A percentile compares a stretch with the other conserved stretches of the same genome.
Conservation (phyloP, 2,113 vertebrate species). For the Hymenochirus boettgeri region DNA sequence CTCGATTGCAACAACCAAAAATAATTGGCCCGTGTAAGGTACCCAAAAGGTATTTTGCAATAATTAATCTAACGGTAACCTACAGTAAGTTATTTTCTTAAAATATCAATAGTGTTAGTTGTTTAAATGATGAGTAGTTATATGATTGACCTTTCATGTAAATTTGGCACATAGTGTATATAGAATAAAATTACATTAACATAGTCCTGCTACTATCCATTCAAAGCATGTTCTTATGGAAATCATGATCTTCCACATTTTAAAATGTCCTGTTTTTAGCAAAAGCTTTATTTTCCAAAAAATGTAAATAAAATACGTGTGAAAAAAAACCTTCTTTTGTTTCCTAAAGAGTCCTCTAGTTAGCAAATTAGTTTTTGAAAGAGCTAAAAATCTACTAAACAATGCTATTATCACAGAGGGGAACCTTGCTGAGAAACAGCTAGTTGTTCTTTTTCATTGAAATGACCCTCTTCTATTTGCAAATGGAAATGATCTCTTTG, state of each 20-base stretch:
- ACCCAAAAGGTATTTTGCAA: too few species aligned
- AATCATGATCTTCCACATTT: conserved; percentile 1
- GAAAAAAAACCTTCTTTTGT: neutral
- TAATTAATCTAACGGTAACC: too few species aligned
- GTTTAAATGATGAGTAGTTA: too few species aligned
- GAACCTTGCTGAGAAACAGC: conserved; percentile 20
- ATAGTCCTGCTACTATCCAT: neutral
- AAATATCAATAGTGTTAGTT: too few species aligned
- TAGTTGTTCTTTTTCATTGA: conserved; percentile 27
- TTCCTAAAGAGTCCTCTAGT: neutral
- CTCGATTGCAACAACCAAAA: too few species aligned
- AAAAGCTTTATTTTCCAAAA: neutral
- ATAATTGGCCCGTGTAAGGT: too few species aligned
- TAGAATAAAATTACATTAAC: too few species aligned
- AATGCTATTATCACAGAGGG: conserved; percentile 17
- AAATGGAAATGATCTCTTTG: neutral
- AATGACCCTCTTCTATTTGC: conserved; percentile 18
- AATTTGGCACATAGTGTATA: too few species aligned
- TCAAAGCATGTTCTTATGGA: neutral
- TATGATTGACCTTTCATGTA: too few species aligned
- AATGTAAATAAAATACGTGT: conserved; percentile 1
- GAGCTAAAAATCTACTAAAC: neutral
- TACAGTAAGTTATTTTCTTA: too few species aligned
- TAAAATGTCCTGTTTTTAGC: neutral
- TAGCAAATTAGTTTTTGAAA: conserved; percentile 1